phyloP scores from a whole-genome alignment of 2,888 invertebrate species.

The Hoplodrina blanda region DNA sequence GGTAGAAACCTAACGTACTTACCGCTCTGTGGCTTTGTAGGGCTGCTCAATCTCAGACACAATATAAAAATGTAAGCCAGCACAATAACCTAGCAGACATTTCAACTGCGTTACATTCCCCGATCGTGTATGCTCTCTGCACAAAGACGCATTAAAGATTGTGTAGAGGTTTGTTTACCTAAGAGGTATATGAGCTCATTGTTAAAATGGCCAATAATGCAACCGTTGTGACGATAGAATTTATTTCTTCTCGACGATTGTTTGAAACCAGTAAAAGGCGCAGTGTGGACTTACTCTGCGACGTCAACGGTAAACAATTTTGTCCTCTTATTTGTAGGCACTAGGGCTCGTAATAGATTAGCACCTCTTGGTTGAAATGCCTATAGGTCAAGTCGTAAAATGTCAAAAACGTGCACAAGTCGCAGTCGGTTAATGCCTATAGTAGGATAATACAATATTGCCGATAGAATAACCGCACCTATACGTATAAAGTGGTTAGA shows the following conservation, averaged over 20 bases:
- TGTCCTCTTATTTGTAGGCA: slow-evolving; percentile 23
- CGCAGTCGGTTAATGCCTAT: slow-evolving; percentile 27
- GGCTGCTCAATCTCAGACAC: not conserved
- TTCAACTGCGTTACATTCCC: slow-evolving; percentile 3
- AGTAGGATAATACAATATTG: slow-evolving; percentile 41
- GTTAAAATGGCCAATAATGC: slow-evolving; percentile 30
- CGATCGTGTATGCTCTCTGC: not conserved
- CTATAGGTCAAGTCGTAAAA: slow-evolving; percentile 62
- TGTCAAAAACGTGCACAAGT: slow-evolving; percentile 63
- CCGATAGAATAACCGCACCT: slow-evolving; percentile 26
- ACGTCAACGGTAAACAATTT: slow-evolving; percentile 20
- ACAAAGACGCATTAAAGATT: slow-evolving; percentile 22
- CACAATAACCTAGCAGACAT: not conserved
- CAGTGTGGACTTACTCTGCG: slow-evolving; percentile 6
- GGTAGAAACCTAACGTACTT: not conserved
- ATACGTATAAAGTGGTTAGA: slow-evolving; percentile 1
- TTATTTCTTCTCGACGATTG: slow-evolving; percentile 46
- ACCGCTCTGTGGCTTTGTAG: not conserved
- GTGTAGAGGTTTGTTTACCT: slow-evolving; percentile 28
- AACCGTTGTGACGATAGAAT: slow-evolving; percentile 42
- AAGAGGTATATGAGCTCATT: slow-evolving; percentile 31
- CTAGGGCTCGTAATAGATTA: slow-evolving; percentile 37
- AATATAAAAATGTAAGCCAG: slow-evolving; percentile 3
- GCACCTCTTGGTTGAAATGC: slow-evolving; percentile 30
- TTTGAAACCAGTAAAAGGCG: slow-evolving; percentile 48